Evolutionary conservation across 1,140 invertebrate species (phyloP).

Genomic region (Limonius californicus): DNA sequence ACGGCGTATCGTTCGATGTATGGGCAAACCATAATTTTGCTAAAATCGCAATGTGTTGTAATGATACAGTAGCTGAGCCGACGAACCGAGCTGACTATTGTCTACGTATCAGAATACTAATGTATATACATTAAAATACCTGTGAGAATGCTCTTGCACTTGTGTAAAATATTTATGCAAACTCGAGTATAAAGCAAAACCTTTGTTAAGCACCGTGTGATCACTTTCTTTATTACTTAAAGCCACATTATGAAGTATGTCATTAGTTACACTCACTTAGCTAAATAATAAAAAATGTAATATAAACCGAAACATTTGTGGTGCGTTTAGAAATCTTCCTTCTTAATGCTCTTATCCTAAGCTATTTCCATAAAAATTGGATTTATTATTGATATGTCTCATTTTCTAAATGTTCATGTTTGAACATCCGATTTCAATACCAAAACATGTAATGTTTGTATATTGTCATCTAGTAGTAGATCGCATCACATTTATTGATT

Average conservation of each 20-base stretch:
- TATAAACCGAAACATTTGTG: too few relatives aligned
- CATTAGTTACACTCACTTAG: not conserved
- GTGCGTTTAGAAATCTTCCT: too few relatives aligned
- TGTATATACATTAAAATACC: not conserved
- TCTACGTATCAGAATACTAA: conserved; percentile 16
- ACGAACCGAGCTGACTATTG: conserved; percentile 5
- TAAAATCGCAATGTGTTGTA: conserved; percentile 18
- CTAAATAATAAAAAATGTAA: not conserved
- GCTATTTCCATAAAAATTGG: too few relatives aligned
- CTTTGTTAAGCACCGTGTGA: not conserved
- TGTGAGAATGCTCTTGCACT: not conserved
- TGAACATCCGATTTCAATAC: too few relatives aligned
- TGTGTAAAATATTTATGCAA: conserved; percentile 1
- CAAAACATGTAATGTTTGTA: too few relatives aligned
- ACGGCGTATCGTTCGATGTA: not conserved
- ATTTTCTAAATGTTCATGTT: too few relatives aligned
- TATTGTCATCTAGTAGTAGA: too few relatives aligned
- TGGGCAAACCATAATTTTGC: conserved; percentile 14
- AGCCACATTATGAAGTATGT: not conserved
- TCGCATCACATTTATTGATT: too few relatives aligned
- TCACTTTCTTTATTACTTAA: not conserved
- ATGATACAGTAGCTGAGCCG: conserved; percentile 15
- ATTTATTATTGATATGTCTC: too few relatives aligned
- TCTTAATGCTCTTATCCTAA: too few relatives aligned
- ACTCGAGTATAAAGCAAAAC: not conserved